Base-by-base conservation (phyloP, 2,888 invertebrate genomes). In the Agriopis leucophaearia region DNA sequence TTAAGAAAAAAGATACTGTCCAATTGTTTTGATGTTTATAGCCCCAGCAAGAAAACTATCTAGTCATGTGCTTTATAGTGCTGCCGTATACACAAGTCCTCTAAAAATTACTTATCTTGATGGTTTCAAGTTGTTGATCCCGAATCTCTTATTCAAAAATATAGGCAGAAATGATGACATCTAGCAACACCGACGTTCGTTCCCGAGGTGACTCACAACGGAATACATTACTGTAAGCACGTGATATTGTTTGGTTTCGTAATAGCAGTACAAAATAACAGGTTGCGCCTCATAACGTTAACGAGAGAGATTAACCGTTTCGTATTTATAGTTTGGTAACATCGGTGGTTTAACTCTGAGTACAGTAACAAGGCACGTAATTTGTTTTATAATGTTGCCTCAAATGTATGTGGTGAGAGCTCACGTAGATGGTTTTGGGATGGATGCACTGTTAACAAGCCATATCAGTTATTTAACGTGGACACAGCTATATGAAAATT, bases 181-280 rank as follows among this genome's bases (percentile, higher is more conserved):
- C 57, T 58, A 58, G 69, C 58, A 67, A 67, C 64, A 62, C 54
- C 9, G n/a, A 48, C 36, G 18, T 51, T 59, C 66, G 58, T 72
- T 65, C 54, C 61, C 44, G 59, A 65, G 64, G 63, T 65, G 68
- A 69, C 47, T 69, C 68, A 69, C 60, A 68, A 58, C 66, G 66
- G 77, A 76, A 76, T 74, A 79, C 78, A 80, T 82, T 82, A 81
- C 86, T 84, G 66, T 78, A 79, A 85, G 88, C 87, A 88, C 88
- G 86, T 87, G 88, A 89, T 90, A 89, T 89, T 92, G 91, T 92
- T 91, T 91, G 88, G 87, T 88, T 89, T 88, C 82, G 79, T 90
- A 91, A 92, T 90, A 85, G 83, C 84, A 77, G 80, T 78, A 79
- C 84, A 78, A 89, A 90, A 90, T 90, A 88, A 89, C 87, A 87